These are phyloP conservation scores for Dolichoris vasculosae DNA, from an alignment of 1,140 invertebrate genomes.

Conservation along the genomic window DNA sequence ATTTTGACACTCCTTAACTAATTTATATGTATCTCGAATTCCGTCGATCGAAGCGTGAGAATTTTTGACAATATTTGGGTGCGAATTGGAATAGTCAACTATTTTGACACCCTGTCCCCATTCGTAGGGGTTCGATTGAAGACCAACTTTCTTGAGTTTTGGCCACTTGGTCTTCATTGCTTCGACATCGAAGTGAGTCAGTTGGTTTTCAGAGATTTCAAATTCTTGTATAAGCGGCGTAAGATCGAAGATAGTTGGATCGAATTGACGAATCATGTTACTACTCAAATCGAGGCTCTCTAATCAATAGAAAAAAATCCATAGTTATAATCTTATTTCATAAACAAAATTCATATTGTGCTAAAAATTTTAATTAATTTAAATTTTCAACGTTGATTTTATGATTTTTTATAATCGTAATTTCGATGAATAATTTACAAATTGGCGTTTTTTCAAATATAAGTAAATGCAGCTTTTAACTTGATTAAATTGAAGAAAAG, in stretches of 20 bases:
- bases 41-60: constrained; percentile 41
- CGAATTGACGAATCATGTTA: constrained; percentile 45
- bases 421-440: not conserved
- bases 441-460: too few species aligned
- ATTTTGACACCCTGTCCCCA: constrained; percentile 34
- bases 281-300: constrained; percentile 47
- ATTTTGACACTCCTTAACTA: constrained; percentile 34
- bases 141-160: constrained; percentile 44
- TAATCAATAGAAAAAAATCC: not conserved
- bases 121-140: constrained; percentile 48
- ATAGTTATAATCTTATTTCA: not conserved
- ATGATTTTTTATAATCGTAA: not conserved
- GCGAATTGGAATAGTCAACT: constrained; percentile 34
- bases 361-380: not conserved
- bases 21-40: constrained; percentile 33
- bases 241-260: constrained; percentile 39
- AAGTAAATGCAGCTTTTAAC: too few species aligned
- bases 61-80: constrained; percentile 41
- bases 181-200: constrained; percentile 37
- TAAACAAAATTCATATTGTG: not conserved
- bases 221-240: constrained; percentile 41
- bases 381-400: not conserved
- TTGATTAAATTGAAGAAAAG: too few species aligned
- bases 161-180: constrained; percentile 47
- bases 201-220: constrained; percentile 44